Base-by-base conservation (phyloP, 2,113 vertebrate species). In the Sarotherodon lohbergeri region DNA sequence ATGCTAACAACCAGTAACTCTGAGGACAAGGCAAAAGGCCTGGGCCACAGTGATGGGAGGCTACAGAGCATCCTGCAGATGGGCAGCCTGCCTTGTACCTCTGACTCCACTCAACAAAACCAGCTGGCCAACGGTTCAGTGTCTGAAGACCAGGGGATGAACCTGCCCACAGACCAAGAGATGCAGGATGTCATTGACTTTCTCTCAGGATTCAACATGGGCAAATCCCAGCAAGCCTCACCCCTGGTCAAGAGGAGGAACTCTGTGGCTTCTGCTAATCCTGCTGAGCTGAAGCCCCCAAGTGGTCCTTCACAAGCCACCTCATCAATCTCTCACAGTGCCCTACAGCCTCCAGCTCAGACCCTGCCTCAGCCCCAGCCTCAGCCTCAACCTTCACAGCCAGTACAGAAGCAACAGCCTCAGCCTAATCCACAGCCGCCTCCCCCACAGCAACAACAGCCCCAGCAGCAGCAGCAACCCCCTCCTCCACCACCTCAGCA, bases 161-260 rank as follows among this genome's bases (percentile, higher is more conserved):
- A 99, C 94, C 93, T 99, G 89, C 99, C 99, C 27, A 99, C 97
- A 1, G 99, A 99, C 95, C 98, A 99, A 94, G 99, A 99, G 96
- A 99, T 99, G 99, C 99, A 99, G 93, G 99, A 99, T 59, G 98
- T 99, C 86, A 99, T 99, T 4, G 99, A 99, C 94, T 99, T 99
- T 94, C 97, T 99, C 85, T 99, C 99, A 19, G 98, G 99, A 79
- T 99, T 99, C 95, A 99, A 98, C 95, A 98, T 99, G 98, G 98
- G 98, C 84, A 99, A 99, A 94, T 99, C 98, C 46, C 99, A 99
- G 95, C 98, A 99, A 95, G 97, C 98, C 6, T 99, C 98, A 4
- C 98, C 98, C 0, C 87, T 98, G 95, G 96, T 97, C 86, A 99
- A 98, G 92, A 97, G 98, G 92, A 98, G 97, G 91, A 98, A 98